Conservation (phyloP, 1,140 invertebrate species). For the Anastatus disparis region DNA sequence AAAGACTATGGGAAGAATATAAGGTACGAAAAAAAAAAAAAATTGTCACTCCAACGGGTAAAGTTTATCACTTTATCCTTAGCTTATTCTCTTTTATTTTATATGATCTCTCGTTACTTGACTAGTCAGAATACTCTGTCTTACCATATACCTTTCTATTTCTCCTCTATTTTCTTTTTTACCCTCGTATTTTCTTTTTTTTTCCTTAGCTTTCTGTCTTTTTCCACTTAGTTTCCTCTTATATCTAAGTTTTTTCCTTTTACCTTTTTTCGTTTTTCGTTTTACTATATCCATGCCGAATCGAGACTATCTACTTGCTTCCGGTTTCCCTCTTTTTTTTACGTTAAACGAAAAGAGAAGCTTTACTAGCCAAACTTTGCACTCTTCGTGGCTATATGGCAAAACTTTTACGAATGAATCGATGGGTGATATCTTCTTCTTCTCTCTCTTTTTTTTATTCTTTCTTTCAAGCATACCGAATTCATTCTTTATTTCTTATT, state of each 20-base stretch:
- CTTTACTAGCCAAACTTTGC: too few relatives aligned
- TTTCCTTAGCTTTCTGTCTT: background rate
- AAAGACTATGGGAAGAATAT: too few relatives aligned
- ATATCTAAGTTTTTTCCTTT: constrained; percentile 44
- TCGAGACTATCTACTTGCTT: constrained; percentile 43
- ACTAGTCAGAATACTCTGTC: background rate
- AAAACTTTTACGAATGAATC: constrained; percentile 54
- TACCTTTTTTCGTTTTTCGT: constrained; percentile 12
- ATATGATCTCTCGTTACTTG: constrained; percentile 13
- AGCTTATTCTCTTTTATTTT: background rate
- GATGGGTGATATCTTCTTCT: constrained; percentile 39
- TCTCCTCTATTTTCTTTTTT: background rate
- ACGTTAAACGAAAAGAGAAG: too few relatives aligned
- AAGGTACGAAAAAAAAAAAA: too few relatives aligned
- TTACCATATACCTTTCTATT: background rate
- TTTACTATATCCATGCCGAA: too few relatives aligned
- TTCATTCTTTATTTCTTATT: background rate
- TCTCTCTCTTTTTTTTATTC: background rate
- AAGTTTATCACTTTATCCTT: constrained; percentile 52
- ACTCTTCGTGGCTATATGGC: too few relatives aligned
- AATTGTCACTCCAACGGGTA: constrained; percentile 38
- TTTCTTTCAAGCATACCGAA: too few relatives aligned
- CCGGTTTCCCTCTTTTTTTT: constrained; percentile 40
- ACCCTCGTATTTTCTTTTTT: background rate
- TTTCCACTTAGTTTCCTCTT: constrained; percentile 39